A percentile compares a stretch with the other conserved stretches of the same genome.
phyloP scores from a whole-genome alignment of 2,113 vertebrate species.

The Cavia aperea region DNA sequence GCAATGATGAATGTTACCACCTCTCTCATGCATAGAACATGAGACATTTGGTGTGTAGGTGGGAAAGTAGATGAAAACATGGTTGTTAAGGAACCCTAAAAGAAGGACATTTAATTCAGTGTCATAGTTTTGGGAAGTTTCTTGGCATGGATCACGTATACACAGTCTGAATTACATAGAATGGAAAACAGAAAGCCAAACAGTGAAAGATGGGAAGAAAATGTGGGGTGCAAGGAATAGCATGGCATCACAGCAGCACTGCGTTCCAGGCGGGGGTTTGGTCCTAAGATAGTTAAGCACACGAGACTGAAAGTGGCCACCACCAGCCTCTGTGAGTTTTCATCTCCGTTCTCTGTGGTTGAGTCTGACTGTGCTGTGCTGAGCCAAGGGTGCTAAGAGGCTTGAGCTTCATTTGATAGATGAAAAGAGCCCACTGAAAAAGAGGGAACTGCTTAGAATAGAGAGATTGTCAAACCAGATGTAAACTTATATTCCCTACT shows the following conservation, averaged over 20 bases:
- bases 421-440: neutral
- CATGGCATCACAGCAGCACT: neutral
- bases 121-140: neutral
- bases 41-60: neutral
- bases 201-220: neutral
- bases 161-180: neutral
- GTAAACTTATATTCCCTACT: rapidly evolving
- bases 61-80: neutral
- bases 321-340: neutral
- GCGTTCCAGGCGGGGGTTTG: neutral
- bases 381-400: neutral
- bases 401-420: neutral
- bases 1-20: neutral
- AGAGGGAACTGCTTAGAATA: neutral
- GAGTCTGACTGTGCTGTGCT: neutral
- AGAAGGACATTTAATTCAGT: neutral
- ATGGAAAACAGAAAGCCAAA: neutral
- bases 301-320: neutral
- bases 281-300: neutral
- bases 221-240: neutral
- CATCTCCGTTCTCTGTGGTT: neutral
- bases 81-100: neutral
- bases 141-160: neutral
- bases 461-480: neutral
- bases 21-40: neutral